Conservation (phyloP, 2,888 invertebrate species). For the Saturnia japonica region DNA sequence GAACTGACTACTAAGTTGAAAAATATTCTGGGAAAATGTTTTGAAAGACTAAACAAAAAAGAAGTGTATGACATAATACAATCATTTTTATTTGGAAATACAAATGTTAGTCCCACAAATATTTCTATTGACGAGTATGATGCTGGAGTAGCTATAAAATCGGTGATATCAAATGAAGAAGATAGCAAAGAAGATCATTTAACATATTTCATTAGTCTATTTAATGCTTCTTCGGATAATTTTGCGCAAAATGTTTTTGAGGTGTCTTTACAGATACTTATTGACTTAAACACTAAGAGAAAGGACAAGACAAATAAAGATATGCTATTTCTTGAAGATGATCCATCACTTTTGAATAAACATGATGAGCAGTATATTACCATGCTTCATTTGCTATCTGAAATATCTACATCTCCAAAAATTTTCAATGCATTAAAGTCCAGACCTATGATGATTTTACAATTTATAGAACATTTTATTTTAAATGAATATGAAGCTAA, state of each 20-base stretch:
- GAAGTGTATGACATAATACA: constrained; percentile 43
- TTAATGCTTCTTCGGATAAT: constrained; percentile 46
- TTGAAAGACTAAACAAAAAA: constrained; percentile 49
- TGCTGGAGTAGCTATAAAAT: constrained; percentile 65
- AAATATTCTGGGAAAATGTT: constrained; percentile 57
- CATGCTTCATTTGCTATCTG: constrained; percentile 76
- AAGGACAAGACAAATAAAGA: constrained; percentile 46
- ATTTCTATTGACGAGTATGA: constrained; percentile 61
- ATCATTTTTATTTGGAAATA: constrained; percentile 53
- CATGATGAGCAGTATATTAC: constrained; percentile 65
- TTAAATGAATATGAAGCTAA: constrained; percentile 41
- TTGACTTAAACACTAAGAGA: constrained; percentile 50
- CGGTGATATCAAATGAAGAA: constrained; percentile 27
- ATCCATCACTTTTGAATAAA: constrained; percentile 51
- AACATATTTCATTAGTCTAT: constrained; percentile 55
- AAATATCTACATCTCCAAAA: constrained; percentile 71
- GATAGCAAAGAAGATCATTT: constrained; percentile 50
- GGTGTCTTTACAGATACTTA: constrained; percentile 53
- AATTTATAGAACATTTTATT: constrained; percentile 75
- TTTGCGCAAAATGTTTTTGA: constrained; percentile 57
- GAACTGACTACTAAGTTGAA: constrained; percentile 58
- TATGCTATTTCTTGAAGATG: constrained; percentile 54
- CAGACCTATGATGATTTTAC: constrained; percentile 67
- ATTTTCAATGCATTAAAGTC: constrained; percentile 66
- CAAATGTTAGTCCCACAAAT: constrained; percentile 22